Evolutionary conservation across 1,140 invertebrate species (phyloP).

Genomic region (Whitmania pigra): DNA sequence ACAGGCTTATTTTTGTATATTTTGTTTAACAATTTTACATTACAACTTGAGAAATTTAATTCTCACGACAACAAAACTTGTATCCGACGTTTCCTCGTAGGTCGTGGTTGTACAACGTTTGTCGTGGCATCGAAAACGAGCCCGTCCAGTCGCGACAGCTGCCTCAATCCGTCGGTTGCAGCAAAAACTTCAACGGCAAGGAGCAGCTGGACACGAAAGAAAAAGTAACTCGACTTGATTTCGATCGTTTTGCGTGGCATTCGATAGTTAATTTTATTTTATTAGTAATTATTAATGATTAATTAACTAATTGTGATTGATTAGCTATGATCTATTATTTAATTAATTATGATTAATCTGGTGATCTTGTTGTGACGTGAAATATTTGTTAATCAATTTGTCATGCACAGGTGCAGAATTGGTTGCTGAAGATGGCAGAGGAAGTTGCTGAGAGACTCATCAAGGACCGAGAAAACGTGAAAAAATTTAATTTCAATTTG

Average conservation of each 20-base stretch:
- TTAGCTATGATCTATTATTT: no score
- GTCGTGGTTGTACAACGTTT: conserved; percentile 65
- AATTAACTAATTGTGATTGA: no score
- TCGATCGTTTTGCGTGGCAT: neutral
- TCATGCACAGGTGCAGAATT: conserved; percentile 54
- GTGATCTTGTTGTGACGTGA: no score
- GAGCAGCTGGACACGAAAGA: conserved; percentile 58
- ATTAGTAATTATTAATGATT: no score
- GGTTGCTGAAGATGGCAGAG: conserved; percentile 62
- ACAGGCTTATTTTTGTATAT: no score
- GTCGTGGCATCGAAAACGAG: conserved; percentile 73
- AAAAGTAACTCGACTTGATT: conserved; percentile 46
- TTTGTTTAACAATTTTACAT: no score
- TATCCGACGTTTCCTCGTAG: neutral
- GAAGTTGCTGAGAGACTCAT: conserved; percentile 74
- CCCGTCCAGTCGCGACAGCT: conserved; percentile 66
- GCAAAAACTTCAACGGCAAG: conserved; percentile 79
- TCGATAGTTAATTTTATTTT: no score
- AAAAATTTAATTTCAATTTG: conserved; percentile 7
- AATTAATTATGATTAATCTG: no score
- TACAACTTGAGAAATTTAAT: no score
- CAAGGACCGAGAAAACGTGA: conserved; percentile 52
- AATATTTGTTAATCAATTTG: no score
- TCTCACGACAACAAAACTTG: no score
- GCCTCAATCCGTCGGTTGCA: conserved; percentile 85